Percentiles rank a stretch among this genome's conserved stretches.
These are phyloP conservation scores for Augochlorella aurata DNA, from an alignment of 2,888 invertebrate genomes.

Conservation along the genomic window DNA sequence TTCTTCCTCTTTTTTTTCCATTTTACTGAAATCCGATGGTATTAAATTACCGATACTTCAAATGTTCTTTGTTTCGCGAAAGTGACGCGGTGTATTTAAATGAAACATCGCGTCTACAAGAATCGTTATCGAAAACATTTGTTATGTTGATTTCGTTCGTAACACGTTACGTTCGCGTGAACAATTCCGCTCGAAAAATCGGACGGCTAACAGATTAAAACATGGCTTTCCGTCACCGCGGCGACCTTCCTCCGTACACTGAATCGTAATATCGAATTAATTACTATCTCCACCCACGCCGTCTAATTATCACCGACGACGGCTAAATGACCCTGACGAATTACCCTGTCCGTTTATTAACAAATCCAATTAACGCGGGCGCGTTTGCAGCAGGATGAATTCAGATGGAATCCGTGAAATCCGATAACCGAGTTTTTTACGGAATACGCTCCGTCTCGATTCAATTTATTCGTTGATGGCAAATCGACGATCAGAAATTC, in stretches of 20 bases:
- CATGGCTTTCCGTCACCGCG: conserved; percentile 18
- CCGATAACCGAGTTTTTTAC: neutral
- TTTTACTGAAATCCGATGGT: too few relatives aligned
- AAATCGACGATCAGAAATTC: too few relatives aligned
- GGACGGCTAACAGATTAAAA: neutral
- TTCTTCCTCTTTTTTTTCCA: neutral
- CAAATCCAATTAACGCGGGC: neutral
- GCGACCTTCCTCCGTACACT: conserved; percentile 40
- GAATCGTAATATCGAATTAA: conserved; percentile 50
- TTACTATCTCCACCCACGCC: conserved; percentile 21
- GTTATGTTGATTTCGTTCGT: neutral
- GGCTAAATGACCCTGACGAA: conserved; percentile 20
- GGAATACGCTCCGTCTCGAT: neutral
- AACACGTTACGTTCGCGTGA: neutral
- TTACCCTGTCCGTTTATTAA: neutral
- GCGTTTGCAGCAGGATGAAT: neutral
- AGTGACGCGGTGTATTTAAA: neutral
- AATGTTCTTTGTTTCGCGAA: too few relatives aligned
- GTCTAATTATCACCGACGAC: conserved; percentile 32
- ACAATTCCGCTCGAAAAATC: neutral
- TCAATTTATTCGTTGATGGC: too few relatives aligned
- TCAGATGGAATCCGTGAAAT: neutral
- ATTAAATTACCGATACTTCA: too few relatives aligned
- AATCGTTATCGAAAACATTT: neutral
- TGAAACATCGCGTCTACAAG: neutral